Evolutionary conservation across 2,888 invertebrate species (phyloP).

Genomic region (Drosophila borborema): DNA sequence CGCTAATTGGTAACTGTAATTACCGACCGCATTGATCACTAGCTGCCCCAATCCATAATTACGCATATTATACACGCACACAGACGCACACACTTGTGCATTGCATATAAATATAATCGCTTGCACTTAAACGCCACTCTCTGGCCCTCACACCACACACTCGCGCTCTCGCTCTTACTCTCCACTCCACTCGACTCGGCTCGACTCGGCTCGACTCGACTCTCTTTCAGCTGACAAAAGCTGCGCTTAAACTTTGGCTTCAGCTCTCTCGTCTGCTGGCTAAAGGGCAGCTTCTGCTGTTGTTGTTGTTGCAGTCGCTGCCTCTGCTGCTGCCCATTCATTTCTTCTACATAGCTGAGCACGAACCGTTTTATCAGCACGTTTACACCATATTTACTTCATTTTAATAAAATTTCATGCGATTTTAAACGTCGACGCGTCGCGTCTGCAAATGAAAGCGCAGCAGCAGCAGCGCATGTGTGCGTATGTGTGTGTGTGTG

Average conservation of each 20-base stretch:
- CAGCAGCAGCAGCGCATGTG: constrained; percentile 28
- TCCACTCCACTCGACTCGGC: not conserved
- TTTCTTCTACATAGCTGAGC: constrained; percentile 76
- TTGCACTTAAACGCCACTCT: constrained; percentile 28
- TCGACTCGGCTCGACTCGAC: not conserved
- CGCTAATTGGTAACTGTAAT: constrained; percentile 46
- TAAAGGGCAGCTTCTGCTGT: not conserved
- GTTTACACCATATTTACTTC: constrained; percentile 85
- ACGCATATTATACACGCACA: constrained; percentile 13
- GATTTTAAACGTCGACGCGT: constrained; percentile 77
- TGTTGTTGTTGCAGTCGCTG: constrained; percentile 1
- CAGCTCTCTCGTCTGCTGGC: constrained; percentile 8
- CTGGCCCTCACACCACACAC: constrained; percentile 10
- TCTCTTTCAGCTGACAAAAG: constrained; percentile 24
- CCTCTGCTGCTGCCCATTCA: constrained; percentile 45
- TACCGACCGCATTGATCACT: constrained; percentile 47
- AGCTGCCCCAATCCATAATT: constrained; percentile 47
- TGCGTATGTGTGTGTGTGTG: constrained; percentile 11
- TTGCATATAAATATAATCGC: constrained; percentile 28
- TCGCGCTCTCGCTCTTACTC: not conserved
- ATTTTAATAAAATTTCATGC: constrained; percentile 83
- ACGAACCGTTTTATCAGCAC: constrained; percentile 83
- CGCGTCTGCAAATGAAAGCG: constrained; percentile 75
- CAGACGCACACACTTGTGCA: not conserved
- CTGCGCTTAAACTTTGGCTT: constrained; percentile 42